Base-by-base conservation (phyloP, 2,113 vertebrate species). In the Hippocampus mohnikei region DNA sequence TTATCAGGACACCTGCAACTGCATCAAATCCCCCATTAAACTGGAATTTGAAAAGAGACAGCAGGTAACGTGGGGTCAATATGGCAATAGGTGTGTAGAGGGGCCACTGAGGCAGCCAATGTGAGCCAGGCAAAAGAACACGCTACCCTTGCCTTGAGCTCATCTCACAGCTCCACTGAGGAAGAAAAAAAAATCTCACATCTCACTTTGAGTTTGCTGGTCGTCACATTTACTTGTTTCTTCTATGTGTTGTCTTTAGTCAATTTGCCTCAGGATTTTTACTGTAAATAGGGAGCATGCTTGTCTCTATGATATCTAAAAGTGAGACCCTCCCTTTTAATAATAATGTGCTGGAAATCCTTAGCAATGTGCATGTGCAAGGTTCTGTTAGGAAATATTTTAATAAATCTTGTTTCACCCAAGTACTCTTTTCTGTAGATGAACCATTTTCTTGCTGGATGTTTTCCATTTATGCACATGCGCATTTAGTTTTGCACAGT, bases 21-120 rank as follows among this genome's bases (percentile, higher is more conserved):
- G 96, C 90, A 98, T 99, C 88, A 98, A 98, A 85, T 97, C 96
- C 10, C 95, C 96, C 7, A 99, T 99, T 89, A 99, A 99, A 85
- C 74, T 99, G 77, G 97, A 99, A 72, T 99, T 98, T 90, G 96
- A 98, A 83, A 99, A 98, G 79, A 93, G 95, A 27, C 97, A 99
- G 67, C 97, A 99, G 96, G 97, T 98, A 86, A 73, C 61, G 42
- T 44, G 21, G 53, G 18, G 25, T 74, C 55, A 15, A 23, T 25
- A 44, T 20, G 58, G 6, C 16, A 33, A 33, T 2, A 29, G 56
- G 25, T 58, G 13, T n/a, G n/a, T n/a, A n/a, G n/a, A 56, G 10
- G 6, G 52, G 52, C n/a, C 52, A 10, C n/a, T 55, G 20, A 55
- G 52, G 3, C 52, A 11, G 50, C 16, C 16, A 52, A 56, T 25